phyloP scores from a whole-genome alignment of 2,113 vertebrate genomes.

The Corythornis vintsioides region DNA sequence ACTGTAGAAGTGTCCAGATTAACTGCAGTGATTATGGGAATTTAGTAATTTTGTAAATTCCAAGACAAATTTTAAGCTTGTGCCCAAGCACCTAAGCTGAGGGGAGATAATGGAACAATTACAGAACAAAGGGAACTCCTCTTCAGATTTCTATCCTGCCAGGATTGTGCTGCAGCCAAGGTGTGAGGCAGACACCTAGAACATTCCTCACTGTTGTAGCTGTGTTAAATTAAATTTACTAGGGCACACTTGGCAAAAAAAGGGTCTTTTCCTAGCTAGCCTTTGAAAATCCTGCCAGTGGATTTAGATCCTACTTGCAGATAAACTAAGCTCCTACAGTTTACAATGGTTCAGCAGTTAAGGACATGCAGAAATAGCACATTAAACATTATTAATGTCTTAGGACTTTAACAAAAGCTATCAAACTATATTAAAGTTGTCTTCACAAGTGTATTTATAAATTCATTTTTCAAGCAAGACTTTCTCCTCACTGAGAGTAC shows the following conservation, averaged over 20 bases:
- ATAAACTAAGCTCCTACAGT: not conserved
- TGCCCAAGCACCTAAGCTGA: not conserved
- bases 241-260: not conserved
- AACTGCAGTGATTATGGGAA: not conserved
- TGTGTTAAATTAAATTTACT: not conserved
- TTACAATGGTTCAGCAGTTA: not conserved
- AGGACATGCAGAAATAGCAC: not conserved
- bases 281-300: not conserved
- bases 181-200: not conserved
- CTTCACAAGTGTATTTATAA: not conserved
- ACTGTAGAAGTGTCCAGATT: not conserved
- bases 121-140: not conserved
- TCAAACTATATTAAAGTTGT: not conserved
- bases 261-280: not conserved
- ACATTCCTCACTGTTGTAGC: not conserved
- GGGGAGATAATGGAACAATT: not conserved
- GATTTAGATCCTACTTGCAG: not conserved
- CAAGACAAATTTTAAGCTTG: not conserved
- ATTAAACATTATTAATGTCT: not conserved
- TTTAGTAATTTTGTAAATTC: not conserved
- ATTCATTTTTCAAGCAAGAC: not conserved
- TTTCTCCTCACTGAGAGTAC: not conserved
- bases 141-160: not conserved
- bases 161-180: not conserved
- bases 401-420: not conserved